A percentile compares a stretch with the other conserved stretches of the same genome.
Evolutionary conservation across 2,113 vertebrate species (phyloP).

Genomic region (Heterocephalus glaber): DNA sequence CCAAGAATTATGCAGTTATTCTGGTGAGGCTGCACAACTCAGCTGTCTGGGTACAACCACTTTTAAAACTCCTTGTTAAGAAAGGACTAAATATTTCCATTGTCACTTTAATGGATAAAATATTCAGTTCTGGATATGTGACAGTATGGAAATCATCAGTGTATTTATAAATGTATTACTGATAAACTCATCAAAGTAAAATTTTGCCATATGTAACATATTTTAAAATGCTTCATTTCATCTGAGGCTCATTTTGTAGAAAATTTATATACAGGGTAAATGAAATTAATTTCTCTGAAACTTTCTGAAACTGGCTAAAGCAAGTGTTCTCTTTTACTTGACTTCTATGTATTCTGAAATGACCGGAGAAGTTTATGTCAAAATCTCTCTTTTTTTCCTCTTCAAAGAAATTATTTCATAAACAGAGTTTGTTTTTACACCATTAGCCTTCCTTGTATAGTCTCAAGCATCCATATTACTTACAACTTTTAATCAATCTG

Average conservation of each 20-base stretch:
- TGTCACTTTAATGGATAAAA: not conserved
- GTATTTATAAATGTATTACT: not conserved
- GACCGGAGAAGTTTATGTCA: not conserved
- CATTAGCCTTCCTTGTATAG: not conserved
- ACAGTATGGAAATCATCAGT: not conserved
- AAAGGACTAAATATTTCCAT: not conserved
- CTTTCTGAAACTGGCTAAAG: not conserved
- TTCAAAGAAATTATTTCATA: not conserved
- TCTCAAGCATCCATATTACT: not conserved
- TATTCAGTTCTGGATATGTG: not conserved
- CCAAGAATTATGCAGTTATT: not conserved
- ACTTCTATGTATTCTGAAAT: not conserved
- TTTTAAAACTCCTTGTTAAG: not conserved
- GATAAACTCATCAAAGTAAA: not conserved
- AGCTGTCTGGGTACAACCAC: not conserved
- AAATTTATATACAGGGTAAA: not conserved
- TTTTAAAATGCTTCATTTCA: not conserved
- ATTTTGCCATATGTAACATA: not conserved
- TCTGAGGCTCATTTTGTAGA: not conserved
- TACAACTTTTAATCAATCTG: not conserved
- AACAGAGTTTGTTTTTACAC: not conserved
- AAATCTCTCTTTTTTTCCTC: not conserved
- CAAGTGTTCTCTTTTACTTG: not conserved
- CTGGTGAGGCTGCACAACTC: not conserved
- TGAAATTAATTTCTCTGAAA: conserved; percentile 15